Conservation (phyloP, 2,888 invertebrate genomes). For the Xestia ashworthii region DNA sequence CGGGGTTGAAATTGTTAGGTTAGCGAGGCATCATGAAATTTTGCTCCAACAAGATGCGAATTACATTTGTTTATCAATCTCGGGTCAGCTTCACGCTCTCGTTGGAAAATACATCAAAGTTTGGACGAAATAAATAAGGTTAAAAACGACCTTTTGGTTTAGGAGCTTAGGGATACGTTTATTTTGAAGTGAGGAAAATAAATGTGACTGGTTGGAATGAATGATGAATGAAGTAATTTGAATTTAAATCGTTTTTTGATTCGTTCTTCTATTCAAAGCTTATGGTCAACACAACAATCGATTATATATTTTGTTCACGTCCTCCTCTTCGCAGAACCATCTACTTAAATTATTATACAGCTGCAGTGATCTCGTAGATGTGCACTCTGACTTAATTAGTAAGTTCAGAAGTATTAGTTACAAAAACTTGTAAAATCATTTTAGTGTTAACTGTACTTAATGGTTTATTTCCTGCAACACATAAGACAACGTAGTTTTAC, state of each 20-base stretch:
- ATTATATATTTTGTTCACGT: not conserved
- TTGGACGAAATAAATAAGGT: conserved; percentile 35
- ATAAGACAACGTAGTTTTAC: not conserved
- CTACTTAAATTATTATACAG: no score
- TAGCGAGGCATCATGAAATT: conserved; percentile 67
- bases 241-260: conserved; percentile 14
- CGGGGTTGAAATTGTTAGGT: conserved; percentile 68
- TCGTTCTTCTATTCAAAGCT: not conserved
- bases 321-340: no score
- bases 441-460: no score
- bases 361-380: no score
- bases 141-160: conserved; percentile 25
- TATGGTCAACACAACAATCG: not conserved
- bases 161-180: conserved; percentile 20
- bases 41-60: conserved; percentile 36
- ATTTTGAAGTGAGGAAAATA: conserved; percentile 17
- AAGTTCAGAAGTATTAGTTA: no score
- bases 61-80: conserved; percentile 54
- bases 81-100: conserved; percentile 16
- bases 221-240: conserved; percentile 9
- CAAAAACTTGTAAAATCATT: no score
- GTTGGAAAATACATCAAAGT: conserved; percentile 34
- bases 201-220: conserved; percentile 18
- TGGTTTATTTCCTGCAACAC: no score
- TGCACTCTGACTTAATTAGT: no score